Evolutionary conservation across 2,888 invertebrate genomes (phyloP).

Genomic region (Zeuzera pyrina): DNA sequence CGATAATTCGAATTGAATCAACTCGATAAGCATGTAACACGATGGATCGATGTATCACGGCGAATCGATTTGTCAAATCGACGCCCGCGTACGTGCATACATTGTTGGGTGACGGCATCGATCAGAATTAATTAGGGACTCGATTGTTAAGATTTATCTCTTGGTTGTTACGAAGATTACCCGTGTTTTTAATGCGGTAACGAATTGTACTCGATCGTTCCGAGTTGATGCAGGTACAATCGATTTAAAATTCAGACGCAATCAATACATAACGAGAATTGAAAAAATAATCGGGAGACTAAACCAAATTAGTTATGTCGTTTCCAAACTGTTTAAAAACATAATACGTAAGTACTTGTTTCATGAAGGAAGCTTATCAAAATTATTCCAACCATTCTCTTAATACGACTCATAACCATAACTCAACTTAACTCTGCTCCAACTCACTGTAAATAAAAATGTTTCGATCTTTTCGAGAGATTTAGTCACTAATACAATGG

Average conservation of each 20-base stretch:
- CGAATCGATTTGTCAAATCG: constrained; percentile 37
- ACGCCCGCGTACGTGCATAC: constrained; percentile 8
- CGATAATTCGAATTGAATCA: constrained; percentile 26
- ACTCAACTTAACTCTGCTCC: too few relatives aligned
- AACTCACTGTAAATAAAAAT: too few relatives aligned
- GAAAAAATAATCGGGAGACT: too few relatives aligned
- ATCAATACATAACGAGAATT: too few relatives aligned
- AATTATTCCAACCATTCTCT: too few relatives aligned
- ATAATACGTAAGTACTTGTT: too few relatives aligned
- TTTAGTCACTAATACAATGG: too few relatives aligned
- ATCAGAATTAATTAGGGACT: constrained; percentile 47
- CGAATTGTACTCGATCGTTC: constrained; percentile 28
- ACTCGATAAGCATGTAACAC: constrained; percentile 22
- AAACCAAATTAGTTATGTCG: too few relatives aligned
- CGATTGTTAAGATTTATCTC: constrained; percentile 30
- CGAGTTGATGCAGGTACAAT: constrained; percentile 34
- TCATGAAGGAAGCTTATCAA: too few relatives aligned
- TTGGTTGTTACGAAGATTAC: constrained; percentile 20
- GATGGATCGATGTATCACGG: constrained; percentile 26
- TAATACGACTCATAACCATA: too few relatives aligned
- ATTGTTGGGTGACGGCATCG: constrained; percentile 22
- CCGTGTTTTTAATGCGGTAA: constrained; percentile 23
- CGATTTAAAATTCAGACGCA: constrained; percentile 2
- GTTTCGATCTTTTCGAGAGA: too few relatives aligned
- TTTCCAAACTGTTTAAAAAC: too few relatives aligned